phyloP scores from a whole-genome alignment of 2,888 invertebrate genomes.

The Eilema caniola region DNA sequence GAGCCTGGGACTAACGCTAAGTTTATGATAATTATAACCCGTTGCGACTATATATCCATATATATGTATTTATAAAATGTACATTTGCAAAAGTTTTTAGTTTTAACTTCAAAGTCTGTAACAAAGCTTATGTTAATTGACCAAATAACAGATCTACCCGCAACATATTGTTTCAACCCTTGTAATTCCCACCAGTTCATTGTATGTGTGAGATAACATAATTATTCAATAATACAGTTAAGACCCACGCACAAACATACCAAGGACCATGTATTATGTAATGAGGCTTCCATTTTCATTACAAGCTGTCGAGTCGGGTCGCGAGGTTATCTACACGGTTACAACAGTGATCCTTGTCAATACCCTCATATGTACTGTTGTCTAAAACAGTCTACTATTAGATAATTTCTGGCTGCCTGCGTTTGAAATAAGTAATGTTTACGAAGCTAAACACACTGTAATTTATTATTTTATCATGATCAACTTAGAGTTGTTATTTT shows the following conservation, averaged over 20 bases:
- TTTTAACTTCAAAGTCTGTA: background rate
- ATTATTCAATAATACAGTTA: conserved; percentile 47
- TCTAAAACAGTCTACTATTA: conserved; percentile 46
- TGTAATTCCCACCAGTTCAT: conserved; percentile 26
- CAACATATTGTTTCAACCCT: conserved; percentile 33
- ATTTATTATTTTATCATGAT: background rate
- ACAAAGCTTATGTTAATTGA: background rate
- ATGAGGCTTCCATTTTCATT: conserved; percentile 64
- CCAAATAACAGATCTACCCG: background rate
- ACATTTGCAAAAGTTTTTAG: background rate
- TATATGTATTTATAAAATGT: too few relatives aligned
- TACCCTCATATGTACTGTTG: conserved; percentile 60
- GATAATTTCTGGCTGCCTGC: conserved; percentile 29
- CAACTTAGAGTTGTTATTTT: too few relatives aligned
- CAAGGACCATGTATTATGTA: conserved; percentile 1
- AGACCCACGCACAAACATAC: conserved; percentile 17
- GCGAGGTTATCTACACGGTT: conserved; percentile 63
- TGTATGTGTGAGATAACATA: conserved; percentile 28
- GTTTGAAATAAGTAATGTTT: conserved; percentile 33
- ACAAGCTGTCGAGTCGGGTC: conserved; percentile 59
- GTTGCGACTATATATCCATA: too few relatives aligned
- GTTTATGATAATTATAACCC: too few relatives aligned
- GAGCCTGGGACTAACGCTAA: too few relatives aligned
- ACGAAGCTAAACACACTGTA: conserved; percentile 18
- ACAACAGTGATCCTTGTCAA: conserved; percentile 67